phyloP scores from a whole-genome alignment of 1,140 invertebrate species.

The Drosophila virilis region DNA sequence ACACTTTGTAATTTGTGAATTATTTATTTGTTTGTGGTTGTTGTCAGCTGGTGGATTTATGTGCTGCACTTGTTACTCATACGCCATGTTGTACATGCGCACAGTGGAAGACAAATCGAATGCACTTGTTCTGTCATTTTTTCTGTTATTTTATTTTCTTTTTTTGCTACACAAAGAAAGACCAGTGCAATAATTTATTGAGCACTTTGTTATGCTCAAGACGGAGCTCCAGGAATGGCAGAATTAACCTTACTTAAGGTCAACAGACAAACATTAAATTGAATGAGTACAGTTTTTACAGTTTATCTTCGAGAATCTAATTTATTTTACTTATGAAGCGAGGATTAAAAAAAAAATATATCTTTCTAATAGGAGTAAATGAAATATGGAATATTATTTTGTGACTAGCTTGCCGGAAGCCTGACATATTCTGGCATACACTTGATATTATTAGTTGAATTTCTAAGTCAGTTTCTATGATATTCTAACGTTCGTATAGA shows the following conservation, averaged over 20 bases:
- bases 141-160: background rate
- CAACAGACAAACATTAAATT: too few species aligned
- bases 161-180: slow-evolving; percentile 43
- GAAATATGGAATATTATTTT: too few species aligned
- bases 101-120: slow-evolving; percentile 69
- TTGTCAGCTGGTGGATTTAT: slow-evolving; percentile 51
- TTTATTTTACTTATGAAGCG: too few species aligned
- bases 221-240: background rate
- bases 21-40: slow-evolving; percentile 55
- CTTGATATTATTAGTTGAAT: too few species aligned
- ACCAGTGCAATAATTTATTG: slow-evolving; percentile 58
- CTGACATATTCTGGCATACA: too few species aligned
- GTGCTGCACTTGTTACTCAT: slow-evolving; percentile 70
- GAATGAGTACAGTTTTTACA: too few species aligned
- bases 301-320: too few species aligned
- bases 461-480: too few species aligned
- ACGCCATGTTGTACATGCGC: slow-evolving; percentile 60
- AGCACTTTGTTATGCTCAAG: slow-evolving; percentile 57
- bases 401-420: too few species aligned
- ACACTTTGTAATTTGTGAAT: slow-evolving; percentile 30
- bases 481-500: too few species aligned
- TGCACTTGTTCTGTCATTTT: slow-evolving; percentile 30
- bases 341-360: too few species aligned
- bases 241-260: background rate
- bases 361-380: too few species aligned